Evolutionary conservation across 1,140 invertebrate genomes (phyloP), one percentile per base, ranked within the genome.

Genomic region (Lepidurus arcticus): DNA sequence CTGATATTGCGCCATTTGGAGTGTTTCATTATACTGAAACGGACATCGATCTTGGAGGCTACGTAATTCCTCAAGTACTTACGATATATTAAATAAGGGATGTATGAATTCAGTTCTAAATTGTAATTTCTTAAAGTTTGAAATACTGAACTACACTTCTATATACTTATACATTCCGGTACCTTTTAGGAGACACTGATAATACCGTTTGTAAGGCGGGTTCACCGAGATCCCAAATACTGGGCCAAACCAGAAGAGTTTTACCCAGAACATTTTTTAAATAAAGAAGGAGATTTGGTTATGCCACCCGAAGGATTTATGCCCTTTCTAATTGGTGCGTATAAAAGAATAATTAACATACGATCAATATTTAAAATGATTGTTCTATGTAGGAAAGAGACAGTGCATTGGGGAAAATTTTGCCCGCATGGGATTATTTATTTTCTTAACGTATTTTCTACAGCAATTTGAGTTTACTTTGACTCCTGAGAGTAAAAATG

Each of bases 231-330:
- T 44, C 9, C 26, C 16, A 45, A 76, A 45, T 76, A 44, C 24
- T 76, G 75, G 75, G 6, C 43, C 10, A 76, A 76, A 76, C 75
- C 75, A 24, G 10, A 42, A 34, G 75, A 76, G 16, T 76, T 76
- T n/a, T 44, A 76, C 44, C 75, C 75, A 11, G 75, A 45, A n/a
- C 75, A 76, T 76, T 76, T 76, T 45, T 47, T 47, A 21, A 43
- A 76, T 21, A 24, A 44, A 21, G 34, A 76, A 0, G 24, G 24
- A 7, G 44, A 76, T 8, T n/a, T 76, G 24, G n/a, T 21, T n/a
- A 9, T 34, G 10, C 43, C 43, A 13, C 6, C 47, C 6, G 43
- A 45, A 21, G 75, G 75, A 76, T 76, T 44, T 44, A 34, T 76
- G 10, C 75, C 75, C 1, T 76, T 76, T 45, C 44, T 47, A 13